Base-by-base conservation (phyloP, 2,888 invertebrate genomes). In the Philereme vetulata region DNA sequence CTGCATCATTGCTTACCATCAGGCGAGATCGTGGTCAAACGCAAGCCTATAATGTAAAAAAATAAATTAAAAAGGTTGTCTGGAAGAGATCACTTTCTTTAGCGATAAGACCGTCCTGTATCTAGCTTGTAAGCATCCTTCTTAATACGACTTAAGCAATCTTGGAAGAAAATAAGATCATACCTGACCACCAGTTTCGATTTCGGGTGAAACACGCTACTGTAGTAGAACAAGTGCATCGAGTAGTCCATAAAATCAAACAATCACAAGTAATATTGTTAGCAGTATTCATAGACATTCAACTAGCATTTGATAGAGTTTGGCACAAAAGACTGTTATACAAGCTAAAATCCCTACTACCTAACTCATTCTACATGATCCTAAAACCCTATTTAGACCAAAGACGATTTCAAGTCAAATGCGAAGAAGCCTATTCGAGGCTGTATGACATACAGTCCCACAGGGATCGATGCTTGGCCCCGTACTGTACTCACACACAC, bases 171-270 rank as follows among this genome's bases (percentile, higher is more conserved):
- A n/a, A 9, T 4, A 47, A 47, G 5, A 9, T 49, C 4, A 49
- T 49, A 4, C 49, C 49, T 3, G 49, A 49, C 4, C 49, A 49
- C 8, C 38, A 49, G 10, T 49, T 43, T 10, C 10, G 43, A n/a
- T 10, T 43, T 43, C n/a, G 46, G n/a, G n/a, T 33, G n/a, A 32
- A 46, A 4, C 36, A 40, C 9, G 52, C 60, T 7, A 48, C 61
- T 4, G 46, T 68, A 6, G n/a, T n/a, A n/a, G 33, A 58, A 10
- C 46, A 55, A 48, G 60, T 66, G 0, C 66, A 69, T 34, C 34
- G 67, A 58, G 62, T 68, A 9, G 54, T 38, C 3, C 6, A 56
- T 8, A 56, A 40, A 11, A 65, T 66, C 21, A 51, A 52, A 35
- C 34, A 65, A 10, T 36, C 64, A 1, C 46, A n/a, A n/a, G n/a